A percentile compares a stretch with the other conserved stretches of the same genome.
These are phyloP conservation scores for Oikopleura albicans DNA, from an alignment of 23 tunicate species.

Conservation along the genomic window DNA sequence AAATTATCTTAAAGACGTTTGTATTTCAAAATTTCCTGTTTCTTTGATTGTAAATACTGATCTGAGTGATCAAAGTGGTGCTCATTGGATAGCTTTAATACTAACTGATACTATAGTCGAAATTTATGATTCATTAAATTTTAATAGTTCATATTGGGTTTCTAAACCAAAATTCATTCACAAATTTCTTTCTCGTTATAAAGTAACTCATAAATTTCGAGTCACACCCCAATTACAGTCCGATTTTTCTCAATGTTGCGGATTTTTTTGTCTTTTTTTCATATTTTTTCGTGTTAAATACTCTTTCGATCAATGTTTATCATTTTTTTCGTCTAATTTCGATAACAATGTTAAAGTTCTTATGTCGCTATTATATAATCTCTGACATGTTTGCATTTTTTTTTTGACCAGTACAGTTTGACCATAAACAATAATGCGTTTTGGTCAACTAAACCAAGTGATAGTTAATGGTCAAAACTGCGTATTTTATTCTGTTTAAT, in stretches of 20 bases:
- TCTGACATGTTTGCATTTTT: too few relatives aligned
- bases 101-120: not conserved
- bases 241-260: not conserved
- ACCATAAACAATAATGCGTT: too few relatives aligned
- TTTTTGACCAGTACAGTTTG: too few relatives aligned
- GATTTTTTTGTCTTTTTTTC: not conserved
- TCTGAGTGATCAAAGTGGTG: not conserved
- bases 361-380: too few relatives aligned
- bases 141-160: not conserved
- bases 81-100: not conserved
- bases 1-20: not conserved
- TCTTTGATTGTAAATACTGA: not conserved
- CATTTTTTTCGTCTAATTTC: not conserved
- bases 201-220: not conserved
- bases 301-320: not conserved
- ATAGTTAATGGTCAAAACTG: too few relatives aligned
- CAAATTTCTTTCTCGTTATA: not conserved
- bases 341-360: not conserved
- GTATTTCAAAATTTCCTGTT: not conserved
- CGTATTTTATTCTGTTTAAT: too few relatives aligned
- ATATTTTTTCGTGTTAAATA: not conserved
- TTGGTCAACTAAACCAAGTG: too few relatives aligned
- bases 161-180: not conserved
- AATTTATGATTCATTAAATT: not conserved
- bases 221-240: not conserved